These are phyloP conservation scores for Teleogryllus occipitalis DNA, from an alignment of 1,140 invertebrate species.

Conservation along the genomic window DNA sequence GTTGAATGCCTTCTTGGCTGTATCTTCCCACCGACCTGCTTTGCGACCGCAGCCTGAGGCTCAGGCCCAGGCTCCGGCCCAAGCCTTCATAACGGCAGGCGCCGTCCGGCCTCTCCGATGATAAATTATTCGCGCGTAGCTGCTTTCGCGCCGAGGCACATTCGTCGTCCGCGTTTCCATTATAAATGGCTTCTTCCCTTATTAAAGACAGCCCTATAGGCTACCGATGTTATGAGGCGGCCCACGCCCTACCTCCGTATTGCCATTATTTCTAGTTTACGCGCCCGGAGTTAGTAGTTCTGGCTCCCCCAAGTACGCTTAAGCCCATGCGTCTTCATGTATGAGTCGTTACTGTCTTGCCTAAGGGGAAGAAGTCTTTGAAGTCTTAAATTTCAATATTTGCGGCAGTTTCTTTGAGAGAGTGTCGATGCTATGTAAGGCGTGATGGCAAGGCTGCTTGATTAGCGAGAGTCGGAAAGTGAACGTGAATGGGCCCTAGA, in stretches of 20 bases:
- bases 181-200: not conserved
- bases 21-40: too few relatives aligned
- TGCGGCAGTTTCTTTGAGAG: not conserved
- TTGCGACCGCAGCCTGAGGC: too few relatives aligned
- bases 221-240: not conserved
- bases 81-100: not conserved
- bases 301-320: not conserved
- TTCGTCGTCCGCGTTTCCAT: not conserved
- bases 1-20: too few relatives aligned
- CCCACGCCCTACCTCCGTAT: not conserved
- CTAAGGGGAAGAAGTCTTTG: not conserved
- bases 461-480: too few relatives aligned
- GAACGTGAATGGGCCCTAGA: not conserved
- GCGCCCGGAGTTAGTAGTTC: not conserved
- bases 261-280: slow-evolving; percentile 5
- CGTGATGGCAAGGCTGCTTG: too few relatives aligned
- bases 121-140: not conserved
- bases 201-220: not conserved
- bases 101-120: not conserved
- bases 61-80: too few relatives aligned
- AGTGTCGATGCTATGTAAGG: not conserved
- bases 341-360: not conserved
- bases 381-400: slow-evolving; percentile 6
- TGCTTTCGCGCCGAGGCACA: not conserved
- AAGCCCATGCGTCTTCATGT: not conserved